Conservation (phyloP, 1,140 invertebrate genomes). For the Drosophila nannoptera region DNA sequence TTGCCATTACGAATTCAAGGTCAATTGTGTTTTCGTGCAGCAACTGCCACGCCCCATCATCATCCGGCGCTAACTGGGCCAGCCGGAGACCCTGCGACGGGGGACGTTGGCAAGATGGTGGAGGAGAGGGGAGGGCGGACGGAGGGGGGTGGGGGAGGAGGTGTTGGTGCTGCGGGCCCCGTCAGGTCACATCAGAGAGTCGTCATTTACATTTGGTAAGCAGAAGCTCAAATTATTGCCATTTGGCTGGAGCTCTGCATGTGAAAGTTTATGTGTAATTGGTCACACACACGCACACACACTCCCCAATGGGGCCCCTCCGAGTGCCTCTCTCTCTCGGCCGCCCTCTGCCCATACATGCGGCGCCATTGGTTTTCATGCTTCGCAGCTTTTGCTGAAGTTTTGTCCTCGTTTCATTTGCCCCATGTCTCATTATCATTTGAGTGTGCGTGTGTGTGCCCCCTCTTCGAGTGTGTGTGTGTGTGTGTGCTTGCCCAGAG, state of each 20-base stretch:
- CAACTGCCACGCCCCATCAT: constrained; percentile 28
- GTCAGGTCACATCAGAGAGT: constrained; percentile 31
- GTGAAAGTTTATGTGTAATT: constrained; percentile 33
- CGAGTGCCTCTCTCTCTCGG: background rate
- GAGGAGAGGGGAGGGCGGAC: no score
- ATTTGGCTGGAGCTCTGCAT: constrained; percentile 8
- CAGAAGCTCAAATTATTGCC: constrained; percentile 45
- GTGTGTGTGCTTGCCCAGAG: constrained; percentile 3
- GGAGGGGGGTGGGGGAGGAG: background rate
- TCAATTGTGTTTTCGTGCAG: constrained; percentile 47
- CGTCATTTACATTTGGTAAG: constrained; percentile 46
- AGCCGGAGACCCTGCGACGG: no score
- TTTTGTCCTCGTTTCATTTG: constrained; percentile 60
- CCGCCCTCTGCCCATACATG: constrained; percentile 23
- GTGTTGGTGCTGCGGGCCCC: background rate
- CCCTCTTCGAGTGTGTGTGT: constrained; percentile 14
- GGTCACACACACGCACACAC: constrained; percentile 12
- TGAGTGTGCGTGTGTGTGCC: constrained; percentile 8
- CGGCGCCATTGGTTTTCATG: constrained; percentile 68
- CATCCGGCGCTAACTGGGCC: constrained; percentile 10
- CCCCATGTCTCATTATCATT: constrained; percentile 34
- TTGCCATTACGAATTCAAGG: constrained; percentile 54
- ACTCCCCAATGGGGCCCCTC: no score
- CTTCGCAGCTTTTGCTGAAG: constrained; percentile 60
- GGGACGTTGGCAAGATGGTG: no score